Base-by-base conservation (phyloP, 2,888 invertebrate genomes). In the Orthosia gothica region DNA sequence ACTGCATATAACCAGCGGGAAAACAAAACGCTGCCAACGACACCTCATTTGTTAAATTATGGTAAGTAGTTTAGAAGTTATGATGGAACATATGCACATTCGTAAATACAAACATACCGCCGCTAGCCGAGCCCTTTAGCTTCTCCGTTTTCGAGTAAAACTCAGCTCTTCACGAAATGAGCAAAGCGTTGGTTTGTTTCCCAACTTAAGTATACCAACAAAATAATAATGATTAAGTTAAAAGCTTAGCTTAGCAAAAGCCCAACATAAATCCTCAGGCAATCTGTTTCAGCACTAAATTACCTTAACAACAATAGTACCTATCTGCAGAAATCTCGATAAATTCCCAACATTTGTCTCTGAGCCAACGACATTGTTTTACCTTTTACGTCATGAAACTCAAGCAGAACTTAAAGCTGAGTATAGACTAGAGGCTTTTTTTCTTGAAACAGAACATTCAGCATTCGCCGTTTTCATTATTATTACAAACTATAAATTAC, bases 371-470 rank as follows among this genome's bases (percentile, higher is more conserved):
- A 76, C 77, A 71, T 78, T 76, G 69, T 73, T 84, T 82, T 79
- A 76, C 78, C 77, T 79, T 76, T 76, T 67, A 73, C 16, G 76
- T 78, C 78, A 55, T 74, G 69, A 73, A 84, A 82, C 65, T 73
- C 65, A 85, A 82, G 74, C 71, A 62, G 63, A 82, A 82, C 83
- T 87, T 40, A 40, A 40, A 40, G 40, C 40, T 40, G 9, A 40
- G 40, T 40, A 9, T 40, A 40, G 40, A 40, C 40, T 40, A 40
- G 40, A 40, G 40, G 9, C 7, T 26, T 1, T 26, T 32, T 40
- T 40, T 7, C 40, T 40, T 40, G 7, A 9, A 40, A 40, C 40
- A 40, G 40, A 40, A 40, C 7, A 40, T 40, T 9, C 9, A 7
- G 40, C 40, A 40, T 40, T 40, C 40, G 40, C 9, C 32, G 0